Conservation (phyloP, 2,797 vertebrate genomes). For the Staurois parvus region DNA sequence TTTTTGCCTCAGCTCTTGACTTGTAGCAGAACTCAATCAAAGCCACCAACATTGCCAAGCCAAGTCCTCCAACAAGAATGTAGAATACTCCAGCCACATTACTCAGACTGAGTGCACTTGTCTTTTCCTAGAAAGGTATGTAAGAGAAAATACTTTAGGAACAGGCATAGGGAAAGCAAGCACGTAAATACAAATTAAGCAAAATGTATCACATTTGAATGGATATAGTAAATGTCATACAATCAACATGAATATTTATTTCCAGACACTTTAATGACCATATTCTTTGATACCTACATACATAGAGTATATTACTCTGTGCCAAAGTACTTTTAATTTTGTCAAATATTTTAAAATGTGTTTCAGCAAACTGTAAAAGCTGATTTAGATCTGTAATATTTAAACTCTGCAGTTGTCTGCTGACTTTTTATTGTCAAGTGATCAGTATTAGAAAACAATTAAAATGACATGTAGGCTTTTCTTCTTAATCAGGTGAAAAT, state of each 20-base stretch:
- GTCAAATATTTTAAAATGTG: neutral
- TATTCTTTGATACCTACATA: neutral
- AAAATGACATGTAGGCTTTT: neutral
- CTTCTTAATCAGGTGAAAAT: neutral
- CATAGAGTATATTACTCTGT: slow-evolving; percentile 13
- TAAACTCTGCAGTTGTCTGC: neutral
- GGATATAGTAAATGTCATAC: slow-evolving; percentile 41
- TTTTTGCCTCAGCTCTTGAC: slow-evolving; percentile 98
- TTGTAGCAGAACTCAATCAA: slow-evolving; percentile 99
- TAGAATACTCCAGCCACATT: slow-evolving; percentile 99
- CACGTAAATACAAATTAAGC: slow-evolving; percentile 69
- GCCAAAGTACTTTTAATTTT: neutral
- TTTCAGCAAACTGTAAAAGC: neutral
- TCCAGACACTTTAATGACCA: neutral
- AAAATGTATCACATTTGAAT: slow-evolving; percentile 64
- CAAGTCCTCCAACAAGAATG: slow-evolving; percentile 99
- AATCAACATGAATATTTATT: slow-evolving; percentile 17
- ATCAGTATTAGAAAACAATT: neutral
- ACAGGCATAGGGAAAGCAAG: slow-evolving; percentile 63
- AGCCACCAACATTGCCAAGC: slow-evolving; percentile 99
- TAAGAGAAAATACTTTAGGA: slow-evolving; percentile 79
- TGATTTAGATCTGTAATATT: neutral
- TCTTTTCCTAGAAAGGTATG: slow-evolving; percentile 96
- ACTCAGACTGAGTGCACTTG: slow-evolving; percentile 98
- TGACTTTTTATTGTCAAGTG: neutral